Conservation (phyloP, 2,113 vertebrate species). For the Pygathrix nemaeus region DNA sequence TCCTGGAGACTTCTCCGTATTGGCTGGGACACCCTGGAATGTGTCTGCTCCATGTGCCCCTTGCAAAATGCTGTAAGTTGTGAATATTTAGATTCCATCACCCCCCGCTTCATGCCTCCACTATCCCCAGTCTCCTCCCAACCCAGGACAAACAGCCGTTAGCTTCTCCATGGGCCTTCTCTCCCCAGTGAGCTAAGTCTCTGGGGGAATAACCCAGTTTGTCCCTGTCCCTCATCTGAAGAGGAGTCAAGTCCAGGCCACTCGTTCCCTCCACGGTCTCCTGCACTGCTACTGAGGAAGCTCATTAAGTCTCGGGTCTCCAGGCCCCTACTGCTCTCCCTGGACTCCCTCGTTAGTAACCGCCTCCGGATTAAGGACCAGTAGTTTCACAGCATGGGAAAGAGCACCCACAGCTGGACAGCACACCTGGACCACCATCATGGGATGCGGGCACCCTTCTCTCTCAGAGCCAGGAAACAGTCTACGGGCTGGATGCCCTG, state of each 20-base stretch:
- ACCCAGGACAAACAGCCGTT: not conserved
- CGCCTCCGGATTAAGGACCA: not conserved
- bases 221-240: not conserved
- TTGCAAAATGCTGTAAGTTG: not conserved
- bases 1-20: not conserved
- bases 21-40: not conserved
- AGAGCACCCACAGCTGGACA: not conserved
- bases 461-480: not conserved
- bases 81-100: not conserved
- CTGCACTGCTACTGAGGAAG: not conserved
- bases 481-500: not conserved
- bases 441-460: not conserved
- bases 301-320: not conserved
- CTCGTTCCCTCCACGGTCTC: accelerated
- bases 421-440: not conserved
- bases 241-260: not conserved
- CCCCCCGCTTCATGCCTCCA: accelerated
- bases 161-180: not conserved
- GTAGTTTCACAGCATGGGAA: not conserved
- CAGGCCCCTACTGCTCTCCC: accelerated
- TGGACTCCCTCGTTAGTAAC: not conserved
- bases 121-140: not conserved
- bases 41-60: not conserved
- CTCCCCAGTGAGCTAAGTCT: not conserved
- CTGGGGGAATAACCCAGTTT: not conserved